Conservation (phyloP, 2,888 invertebrate species). For the Polia nebulosa region DNA sequence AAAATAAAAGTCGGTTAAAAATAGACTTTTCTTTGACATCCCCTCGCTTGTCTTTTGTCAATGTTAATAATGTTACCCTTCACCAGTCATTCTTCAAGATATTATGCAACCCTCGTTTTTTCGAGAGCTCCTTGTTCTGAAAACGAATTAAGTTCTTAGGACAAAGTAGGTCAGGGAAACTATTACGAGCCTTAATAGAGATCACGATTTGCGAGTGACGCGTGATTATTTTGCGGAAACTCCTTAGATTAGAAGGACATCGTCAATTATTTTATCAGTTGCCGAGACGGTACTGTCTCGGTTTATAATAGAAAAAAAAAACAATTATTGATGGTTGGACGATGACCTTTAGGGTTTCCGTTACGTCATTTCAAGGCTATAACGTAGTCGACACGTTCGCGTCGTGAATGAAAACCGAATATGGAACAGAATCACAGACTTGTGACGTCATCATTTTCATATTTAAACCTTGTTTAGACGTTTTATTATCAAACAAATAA, state of each 20-base stretch:
- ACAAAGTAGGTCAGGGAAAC: not conserved
- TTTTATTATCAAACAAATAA: conserved; percentile 16
- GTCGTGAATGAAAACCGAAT: conserved; percentile 42
- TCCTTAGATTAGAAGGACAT: not conserved
- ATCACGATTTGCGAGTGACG: not conserved
- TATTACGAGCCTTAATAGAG: not conserved
- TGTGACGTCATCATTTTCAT: conserved; percentile 9
- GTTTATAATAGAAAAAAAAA: conserved; percentile 4
- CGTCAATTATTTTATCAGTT: not conserved
- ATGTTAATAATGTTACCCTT: not conserved
- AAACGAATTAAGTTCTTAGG: not conserved
- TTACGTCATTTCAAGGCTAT: conserved; percentile 34
- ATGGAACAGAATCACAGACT: conserved; percentile 10
- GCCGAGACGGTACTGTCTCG: not conserved
- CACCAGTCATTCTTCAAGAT: conserved; percentile 1
- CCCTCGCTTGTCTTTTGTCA: not conserved
- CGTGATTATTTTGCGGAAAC: not conserved
- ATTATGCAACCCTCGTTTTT: conserved; percentile 1
- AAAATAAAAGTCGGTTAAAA: too few species aligned
- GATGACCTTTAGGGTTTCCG: conserved; percentile 27
- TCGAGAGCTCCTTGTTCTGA: not conserved
- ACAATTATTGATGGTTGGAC: conserved; percentile 4
- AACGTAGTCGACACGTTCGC: conserved; percentile 4
- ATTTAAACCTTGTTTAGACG: not conserved
- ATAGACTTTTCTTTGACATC: conserved; percentile 1